These are phyloP conservation scores for Ianthella basta DNA, from an alignment of 37 sponge, comb jelly and placozoan genomes.

Conservation along the genomic window DNA sequence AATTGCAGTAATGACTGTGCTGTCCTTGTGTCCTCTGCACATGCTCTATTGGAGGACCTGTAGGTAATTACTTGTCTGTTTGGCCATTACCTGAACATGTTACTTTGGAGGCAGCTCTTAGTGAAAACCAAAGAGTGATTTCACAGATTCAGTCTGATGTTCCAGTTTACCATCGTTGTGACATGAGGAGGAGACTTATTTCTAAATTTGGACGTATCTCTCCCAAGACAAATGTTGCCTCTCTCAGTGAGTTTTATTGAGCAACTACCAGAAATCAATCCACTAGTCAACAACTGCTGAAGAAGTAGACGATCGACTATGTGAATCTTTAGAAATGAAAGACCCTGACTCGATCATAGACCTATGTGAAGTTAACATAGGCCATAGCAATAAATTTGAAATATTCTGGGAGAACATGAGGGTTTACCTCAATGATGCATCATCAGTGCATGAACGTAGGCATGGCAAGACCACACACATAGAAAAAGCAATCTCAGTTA, in stretches of 20 bases:
- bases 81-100: slow-evolving; percentile 49
- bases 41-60: slow-evolving; percentile 51
- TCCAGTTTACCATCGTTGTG: slow-evolving; percentile 43
- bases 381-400: slow-evolving; percentile 29
- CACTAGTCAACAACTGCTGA: no score
- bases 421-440: slow-evolving; percentile 23
- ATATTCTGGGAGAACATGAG: slow-evolving; percentile 51
- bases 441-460: slow-evolving; percentile 51
- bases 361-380: slow-evolving; percentile 39
- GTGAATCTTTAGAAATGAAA: slow-evolving; percentile 35
- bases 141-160: slow-evolving; percentile 33
- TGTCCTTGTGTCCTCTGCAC: slow-evolving; percentile 29
- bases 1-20: slow-evolving; percentile 19
- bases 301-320: slow-evolving; percentile 36
- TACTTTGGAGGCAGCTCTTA: background rate
- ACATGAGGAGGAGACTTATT: slow-evolving; percentile 30
- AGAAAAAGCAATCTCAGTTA: no score
- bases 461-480: no score
- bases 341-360: slow-evolving; percentile 39
- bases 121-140: slow-evolving; percentile 32
- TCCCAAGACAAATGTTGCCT: no score
- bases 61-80: slow-evolving; percentile 56
- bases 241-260: slow-evolving; percentile 28
- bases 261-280: slow-evolving; percentile 14
- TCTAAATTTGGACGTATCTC: slow-evolving; percentile 56